Percentiles rank a stretch among this genome's conserved stretches.
phyloP scores from a whole-genome alignment of 2,888 invertebrate genomes.

The Drosophila anomalata region DNA sequence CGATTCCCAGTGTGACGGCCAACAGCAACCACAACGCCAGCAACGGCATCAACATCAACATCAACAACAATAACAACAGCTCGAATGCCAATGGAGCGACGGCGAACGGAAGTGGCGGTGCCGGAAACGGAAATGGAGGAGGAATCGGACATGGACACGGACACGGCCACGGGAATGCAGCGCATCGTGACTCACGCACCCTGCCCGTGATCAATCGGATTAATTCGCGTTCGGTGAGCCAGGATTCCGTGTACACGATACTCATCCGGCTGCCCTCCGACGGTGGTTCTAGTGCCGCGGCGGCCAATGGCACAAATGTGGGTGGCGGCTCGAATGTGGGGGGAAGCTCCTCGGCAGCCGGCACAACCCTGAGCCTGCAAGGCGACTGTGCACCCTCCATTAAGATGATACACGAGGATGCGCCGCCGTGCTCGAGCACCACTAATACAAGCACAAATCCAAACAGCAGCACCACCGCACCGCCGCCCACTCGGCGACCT shows the following conservation, averaged over 20 bases:
- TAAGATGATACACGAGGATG: constrained; percentile 93
- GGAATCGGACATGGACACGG: constrained; percentile 13
- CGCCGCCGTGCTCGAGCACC: constrained; percentile 59
- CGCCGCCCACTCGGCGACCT: constrained; percentile 83
- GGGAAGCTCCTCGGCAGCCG: constrained; percentile 1
- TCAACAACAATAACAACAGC: constrained; percentile 26
- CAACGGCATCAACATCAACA: constrained; percentile 15
- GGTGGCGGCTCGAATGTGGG: constrained; percentile 9
- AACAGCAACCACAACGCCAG: constrained; percentile 22
- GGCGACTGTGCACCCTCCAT: constrained; percentile 88
- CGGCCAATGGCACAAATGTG: constrained; percentile 5
- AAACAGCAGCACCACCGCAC: constrained; percentile 3
- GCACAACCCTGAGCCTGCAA: constrained; percentile 39
- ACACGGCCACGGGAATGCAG: constrained; percentile 4
- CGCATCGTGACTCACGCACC: constrained; percentile 87
- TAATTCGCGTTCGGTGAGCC: constrained; percentile 86
- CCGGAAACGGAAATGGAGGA: constrained; percentile 10
- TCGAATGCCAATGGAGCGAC: constrained; percentile 18
- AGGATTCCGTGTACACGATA: constrained; percentile 95
- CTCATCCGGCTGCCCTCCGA: constrained; percentile 92
- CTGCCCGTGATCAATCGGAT: constrained; percentile 87
- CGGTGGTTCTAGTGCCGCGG: constrained; percentile 64
- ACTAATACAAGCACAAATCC: constrained; percentile 22
- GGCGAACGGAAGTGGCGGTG: constrained; percentile 34
- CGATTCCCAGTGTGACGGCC: constrained; percentile 42